These are phyloP conservation scores for Crossaster papposus DNA, from an alignment of 53 echinoderm and acorn worm genomes.

Conservation along the genomic window DNA sequence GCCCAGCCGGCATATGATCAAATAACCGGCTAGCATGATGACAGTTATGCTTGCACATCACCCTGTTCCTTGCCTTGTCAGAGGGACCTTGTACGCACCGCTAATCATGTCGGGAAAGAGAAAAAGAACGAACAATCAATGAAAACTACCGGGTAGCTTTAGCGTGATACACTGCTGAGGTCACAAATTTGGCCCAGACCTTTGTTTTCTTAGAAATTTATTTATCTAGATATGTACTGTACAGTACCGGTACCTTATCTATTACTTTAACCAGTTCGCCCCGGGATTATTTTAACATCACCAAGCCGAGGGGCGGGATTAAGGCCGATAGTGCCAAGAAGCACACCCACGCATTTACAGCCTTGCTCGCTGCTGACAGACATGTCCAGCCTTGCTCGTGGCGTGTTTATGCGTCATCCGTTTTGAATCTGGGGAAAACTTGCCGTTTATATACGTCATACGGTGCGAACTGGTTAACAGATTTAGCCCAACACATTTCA, in stretches of 20 bases:
- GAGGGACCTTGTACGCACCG: neutral
- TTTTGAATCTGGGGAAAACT: no score
- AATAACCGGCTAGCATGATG: neutral
- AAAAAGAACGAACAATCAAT: constrained; percentile 1
- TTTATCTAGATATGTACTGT: neutral
- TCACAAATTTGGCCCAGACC: neutral
- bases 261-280: neutral
- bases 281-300: no score
- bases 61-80: neutral
- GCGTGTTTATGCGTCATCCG: no score
- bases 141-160: constrained; percentile 8
- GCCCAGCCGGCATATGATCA: neutral
- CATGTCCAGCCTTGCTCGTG: no score
- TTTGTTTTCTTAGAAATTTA: neutral
- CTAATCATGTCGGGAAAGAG: neutral
- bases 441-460: no score
- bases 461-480: no score
- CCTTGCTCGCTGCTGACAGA: no score
- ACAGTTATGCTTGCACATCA: neutral
- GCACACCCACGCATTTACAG: no score
- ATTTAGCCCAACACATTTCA: neutral
- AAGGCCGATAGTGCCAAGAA: no score
- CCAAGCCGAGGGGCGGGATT: no score
- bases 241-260: no score
- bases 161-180: constrained; percentile 16